Conservation (phyloP, 2,797 vertebrate species). For the Chaetophractus vellerosus region DNA sequence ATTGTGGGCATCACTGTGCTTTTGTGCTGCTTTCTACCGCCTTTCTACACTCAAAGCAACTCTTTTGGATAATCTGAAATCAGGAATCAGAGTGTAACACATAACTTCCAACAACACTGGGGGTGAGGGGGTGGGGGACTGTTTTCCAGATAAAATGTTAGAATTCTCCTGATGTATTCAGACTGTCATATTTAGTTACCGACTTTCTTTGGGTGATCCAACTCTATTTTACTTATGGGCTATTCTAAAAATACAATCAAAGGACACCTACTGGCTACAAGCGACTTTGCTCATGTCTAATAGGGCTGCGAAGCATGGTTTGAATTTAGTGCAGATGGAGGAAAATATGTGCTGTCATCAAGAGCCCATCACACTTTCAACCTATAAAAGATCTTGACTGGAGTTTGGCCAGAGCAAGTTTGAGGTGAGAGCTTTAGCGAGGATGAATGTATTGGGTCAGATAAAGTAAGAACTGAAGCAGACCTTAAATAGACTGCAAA, state of each 20-base stretch:
- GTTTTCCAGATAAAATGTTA: constrained; percentile 65
- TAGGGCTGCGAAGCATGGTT: constrained; percentile 88
- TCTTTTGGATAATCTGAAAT: constrained; percentile 69
- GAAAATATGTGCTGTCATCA: constrained; percentile 88
- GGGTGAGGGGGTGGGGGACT: background rate
- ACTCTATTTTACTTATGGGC: constrained; percentile 82
- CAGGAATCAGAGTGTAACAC: constrained; percentile 63
- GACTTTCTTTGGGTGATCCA: constrained; percentile 76
- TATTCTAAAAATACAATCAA: constrained; percentile 89
- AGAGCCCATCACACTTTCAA: constrained; percentile 75
- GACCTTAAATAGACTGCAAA: constrained; percentile 65
- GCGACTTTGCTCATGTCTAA: constrained; percentile 83
- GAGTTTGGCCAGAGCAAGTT: constrained; percentile 65
- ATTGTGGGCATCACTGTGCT: background rate
- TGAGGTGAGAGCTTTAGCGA: constrained; percentile 64
- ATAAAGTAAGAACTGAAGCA: constrained; percentile 57
- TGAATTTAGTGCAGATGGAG: constrained; percentile 90
- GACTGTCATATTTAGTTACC: constrained; percentile 81
- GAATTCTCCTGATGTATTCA: constrained; percentile 80
- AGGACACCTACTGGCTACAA: constrained; percentile 87
- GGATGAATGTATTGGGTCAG: constrained; percentile 71
- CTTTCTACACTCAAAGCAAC: constrained; percentile 69
- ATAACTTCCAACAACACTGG: constrained; percentile 43
- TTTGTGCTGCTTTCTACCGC: constrained; percentile 64
- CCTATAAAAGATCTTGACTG: constrained; percentile 82